Conservation (phyloP, 2,113 vertebrate species). For the Hirundichthys speculiger region DNA sequence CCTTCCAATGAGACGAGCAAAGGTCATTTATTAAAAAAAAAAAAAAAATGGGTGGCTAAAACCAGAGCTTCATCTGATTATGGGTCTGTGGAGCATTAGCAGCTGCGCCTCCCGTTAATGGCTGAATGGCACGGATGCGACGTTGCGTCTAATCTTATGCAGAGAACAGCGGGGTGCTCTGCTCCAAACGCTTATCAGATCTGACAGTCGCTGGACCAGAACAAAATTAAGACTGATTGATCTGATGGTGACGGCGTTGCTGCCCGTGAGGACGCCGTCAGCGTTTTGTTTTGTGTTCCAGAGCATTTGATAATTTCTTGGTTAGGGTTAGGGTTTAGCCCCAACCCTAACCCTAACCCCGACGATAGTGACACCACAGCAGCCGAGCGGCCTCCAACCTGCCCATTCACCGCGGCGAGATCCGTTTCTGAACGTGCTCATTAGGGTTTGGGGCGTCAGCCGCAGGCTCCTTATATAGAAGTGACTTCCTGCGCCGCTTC, state of each 20-base stretch:
- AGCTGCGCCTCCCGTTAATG: slow-evolving; percentile 9
- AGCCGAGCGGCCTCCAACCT: slow-evolving; percentile 24
- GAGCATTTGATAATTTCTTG: too few species aligned
- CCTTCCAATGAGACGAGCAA: slow-evolving; percentile 24
- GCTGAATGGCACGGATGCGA: background rate
- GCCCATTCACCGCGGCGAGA: slow-evolving; percentile 24
- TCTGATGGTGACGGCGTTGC: slow-evolving; percentile 35
- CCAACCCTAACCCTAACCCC: too few species aligned
- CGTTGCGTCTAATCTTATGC: slow-evolving; percentile 36
- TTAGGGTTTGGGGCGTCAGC: slow-evolving; percentile 61
- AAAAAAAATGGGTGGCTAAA: slow-evolving; percentile 18
- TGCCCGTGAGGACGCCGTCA: slow-evolving; percentile 24
- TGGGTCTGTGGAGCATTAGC: slow-evolving; percentile 4
- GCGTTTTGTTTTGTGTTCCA: slow-evolving; percentile 9
- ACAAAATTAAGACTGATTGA: slow-evolving; percentile 58
- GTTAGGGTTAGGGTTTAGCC: too few species aligned
- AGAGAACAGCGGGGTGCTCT: slow-evolving; percentile 35
- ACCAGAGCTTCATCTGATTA: slow-evolving; percentile 25
- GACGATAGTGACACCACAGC: slow-evolving; percentile 12
- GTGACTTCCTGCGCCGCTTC: slow-evolving; percentile 50
- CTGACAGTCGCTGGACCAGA: slow-evolving; percentile 61
- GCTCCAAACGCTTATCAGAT: slow-evolving; percentile 57
- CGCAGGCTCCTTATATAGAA: slow-evolving; percentile 56
- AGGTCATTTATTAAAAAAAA: slow-evolving; percentile 37
- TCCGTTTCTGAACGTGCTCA: slow-evolving; percentile 47